Base-by-base conservation (phyloP, 2,113 vertebrate species). In the Equus quagga region DNA sequence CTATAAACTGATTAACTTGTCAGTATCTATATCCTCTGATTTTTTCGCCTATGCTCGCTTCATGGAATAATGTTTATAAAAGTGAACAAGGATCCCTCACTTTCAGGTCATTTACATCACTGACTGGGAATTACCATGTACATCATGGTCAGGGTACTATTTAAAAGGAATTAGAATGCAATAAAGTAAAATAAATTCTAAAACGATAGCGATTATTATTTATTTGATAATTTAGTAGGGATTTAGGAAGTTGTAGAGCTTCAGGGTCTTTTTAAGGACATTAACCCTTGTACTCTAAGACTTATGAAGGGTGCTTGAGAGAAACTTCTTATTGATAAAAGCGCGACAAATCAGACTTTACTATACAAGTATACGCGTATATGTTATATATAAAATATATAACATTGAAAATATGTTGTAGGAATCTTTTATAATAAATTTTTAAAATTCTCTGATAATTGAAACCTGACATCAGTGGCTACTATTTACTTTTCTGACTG, bases 111-210 rank as follows among this genome's bases (percentile, higher is more conserved):
- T 62, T 83, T 73, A 31, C 49, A 67, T 46, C 49, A 18, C 56
- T 80, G n/a, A 70, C 24, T 90, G 70, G 54, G n/a, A 92, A 87
- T 70, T 56, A 87, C 75, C 58, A 46, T 83, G 44, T 44, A 67
- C 17, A 26, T 76, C 49, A 19, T 72, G 33, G 72, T 54, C 54
- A 89, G 79, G 3, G 89, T 84, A 65, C 19, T 21, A 79, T 89
- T 91, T 91, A 36, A 83, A 93, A 94, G 72, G 67, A 72, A 75
- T 85, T 95, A 97, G 84, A 87, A 75, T 67, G 23, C 46, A 97
- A 93, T 96, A 96, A 97, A 97, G 60, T 82, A 65, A 95, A 93
- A 46, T 56, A 89, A 82, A 85, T 89, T 65, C 36, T 65, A 56
- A 96, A 95, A 49, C 3, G 18, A 18, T 21, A 67, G 44, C 75